Percentiles rank a stretch among this genome's conserved stretches.
Conservation (phyloP, 2,797 vertebrate genomes). For the Heteromormyrus szaboi region DNA sequence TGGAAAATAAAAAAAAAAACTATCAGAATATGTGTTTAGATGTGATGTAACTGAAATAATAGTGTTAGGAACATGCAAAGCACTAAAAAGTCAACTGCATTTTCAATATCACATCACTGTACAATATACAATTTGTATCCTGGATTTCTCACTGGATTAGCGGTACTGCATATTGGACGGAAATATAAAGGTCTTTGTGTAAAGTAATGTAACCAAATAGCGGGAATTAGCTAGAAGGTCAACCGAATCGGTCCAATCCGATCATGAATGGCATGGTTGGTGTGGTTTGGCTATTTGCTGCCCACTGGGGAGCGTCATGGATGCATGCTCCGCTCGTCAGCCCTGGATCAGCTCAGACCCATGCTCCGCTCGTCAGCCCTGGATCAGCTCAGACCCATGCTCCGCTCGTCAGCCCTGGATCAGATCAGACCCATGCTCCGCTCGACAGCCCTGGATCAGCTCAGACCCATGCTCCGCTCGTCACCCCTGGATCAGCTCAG, state of each 20-base stretch:
- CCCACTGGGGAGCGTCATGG: background rate
- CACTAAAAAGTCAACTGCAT: background rate
- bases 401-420: background rate
- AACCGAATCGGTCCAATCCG: background rate
- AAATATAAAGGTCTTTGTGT: background rate
- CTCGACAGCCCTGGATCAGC: background rate
- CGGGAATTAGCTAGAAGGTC: background rate
- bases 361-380: background rate
- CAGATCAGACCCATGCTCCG: background rate
- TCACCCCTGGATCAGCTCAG: background rate
- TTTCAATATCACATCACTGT: background rate
- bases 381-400: background rate
- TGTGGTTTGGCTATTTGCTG: background rate
- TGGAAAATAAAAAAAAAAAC: background rate
- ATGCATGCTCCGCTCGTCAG: background rate
- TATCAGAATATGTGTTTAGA: background rate
- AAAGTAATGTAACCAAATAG: background rate
- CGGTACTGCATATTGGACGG: background rate
- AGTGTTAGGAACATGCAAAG: background rate
- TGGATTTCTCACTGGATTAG: background rate
- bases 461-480: background rate
- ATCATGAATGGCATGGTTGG: background rate
- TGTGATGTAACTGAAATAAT: background rate
- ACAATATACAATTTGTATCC: background rate
- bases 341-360: background rate